Base-by-base conservation (phyloP, 1,140 invertebrate species). In the Listronotus bonariensis region DNA sequence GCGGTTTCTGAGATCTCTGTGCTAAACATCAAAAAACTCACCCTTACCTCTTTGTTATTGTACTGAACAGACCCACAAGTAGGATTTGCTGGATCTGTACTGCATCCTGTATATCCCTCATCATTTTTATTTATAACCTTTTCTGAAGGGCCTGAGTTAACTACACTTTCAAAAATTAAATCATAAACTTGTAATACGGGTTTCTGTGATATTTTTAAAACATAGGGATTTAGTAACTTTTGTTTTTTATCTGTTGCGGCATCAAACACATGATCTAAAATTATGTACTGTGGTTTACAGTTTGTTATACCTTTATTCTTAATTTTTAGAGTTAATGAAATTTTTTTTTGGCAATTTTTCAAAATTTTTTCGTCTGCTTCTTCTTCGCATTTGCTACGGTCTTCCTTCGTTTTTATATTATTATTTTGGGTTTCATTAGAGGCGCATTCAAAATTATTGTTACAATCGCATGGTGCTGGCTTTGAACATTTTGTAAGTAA, bases 221-320 rank as follows among this genome's bases (percentile, higher is more conserved):
- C 80, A 42, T 80, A 82, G 0, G 80, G 80, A 68, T 79, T 80
- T 7, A 80, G 68, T 6, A 82, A 51, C 6, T 77, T 72, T 9
- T 76, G 71, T 49, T 77, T 80, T 7, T 72, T 73, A 54, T 76
- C 70, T 6, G 73, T 79, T 4, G 71, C 5, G 0, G 78, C 69
- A 66, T 83, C 80, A 20, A 78, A 69, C 9, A 79, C 79, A 52
- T 81, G 80, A 69, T 82, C 80, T 9, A 83, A 68, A 14, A 82
- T 74, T 5, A 82, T 73, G 38, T 78, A 82, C 67, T 82, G 76
- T 46, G 76, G 77, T 11, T 77, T 72, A n/a, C 67, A 75, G 6
- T 72, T 74, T 0, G 76, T 78, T 31, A 62, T 31, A 11, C 76
- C 71, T 10, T 53, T 26, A 38, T 77, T 77, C 18, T 65, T 70